Base-by-base conservation (phyloP, 2,888 invertebrate species). In the Lycia hirtaria region DNA sequence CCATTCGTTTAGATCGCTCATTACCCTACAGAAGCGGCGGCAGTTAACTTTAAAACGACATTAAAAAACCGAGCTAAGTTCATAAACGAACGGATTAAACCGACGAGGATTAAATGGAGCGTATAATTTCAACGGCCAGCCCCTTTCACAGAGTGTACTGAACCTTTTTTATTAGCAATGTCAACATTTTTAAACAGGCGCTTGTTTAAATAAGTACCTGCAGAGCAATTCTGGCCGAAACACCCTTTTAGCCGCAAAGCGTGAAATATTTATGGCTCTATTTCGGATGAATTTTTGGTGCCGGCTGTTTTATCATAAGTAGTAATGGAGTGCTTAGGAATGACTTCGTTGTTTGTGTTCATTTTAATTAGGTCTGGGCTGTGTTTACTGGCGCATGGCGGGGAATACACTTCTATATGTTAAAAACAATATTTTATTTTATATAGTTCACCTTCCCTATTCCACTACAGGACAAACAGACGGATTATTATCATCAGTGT, bases 121-220 rank as follows among this genome's bases (percentile, higher is more conserved):
- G 55, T 56, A 67, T 71, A 66, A 70, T 72, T 56, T 60, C 57
- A 62, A 61, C 55, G 56, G 49, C 33, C 62, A 55, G 62, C 44
- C 60, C 61, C 62, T 61, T 58, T 55, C 47, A 61, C 65, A 68
- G 61, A 64, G 67, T 64, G 58, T 68, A 60, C 66, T 57, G 64
- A 65, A 65, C 72, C 73, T 68, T 76, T 74, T 76, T 75, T 75
- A 75, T 73, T 69, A 68, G 66, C 73, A 67, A 58, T 73, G 72
- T 73, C 68, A 75, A 76, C 72, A 69, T 63, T 72, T 72, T 72
- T 68, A 64, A 68, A 73, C 68, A 68, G 63, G 30, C 61, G 66
- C 59, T 52, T 59, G 56, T 72, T 65, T 50, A 50, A 62, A 60
- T 64, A 69, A 56, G 52, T 65, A 69, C 60, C 64, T 58, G 61